Evolutionary conservation across 2,888 invertebrate species (phyloP).

Genomic region (Podotricha telesiphe): DNA sequence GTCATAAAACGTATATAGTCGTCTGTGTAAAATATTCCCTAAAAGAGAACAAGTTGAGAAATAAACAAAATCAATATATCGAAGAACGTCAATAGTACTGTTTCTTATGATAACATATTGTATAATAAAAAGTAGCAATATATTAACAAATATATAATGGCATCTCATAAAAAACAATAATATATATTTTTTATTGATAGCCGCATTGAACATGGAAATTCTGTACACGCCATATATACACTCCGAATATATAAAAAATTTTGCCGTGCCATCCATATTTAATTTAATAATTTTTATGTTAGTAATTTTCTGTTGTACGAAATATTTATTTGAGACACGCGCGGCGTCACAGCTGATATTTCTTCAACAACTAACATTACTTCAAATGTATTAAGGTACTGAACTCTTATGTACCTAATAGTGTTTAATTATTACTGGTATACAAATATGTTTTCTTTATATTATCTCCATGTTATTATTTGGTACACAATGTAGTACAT

Average conservation of each 20-base stretch:
- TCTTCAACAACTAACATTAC: background rate
- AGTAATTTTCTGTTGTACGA: background rate
- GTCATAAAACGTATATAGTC: background rate
- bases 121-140: background rate
- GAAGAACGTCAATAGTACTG: background rate
- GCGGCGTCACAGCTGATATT: background rate
- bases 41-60: conserved; percentile 1
- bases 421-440: background rate
- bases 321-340: background rate
- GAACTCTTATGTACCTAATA: background rate
- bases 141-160: background rate
- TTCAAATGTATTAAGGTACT: background rate
- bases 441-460: background rate
- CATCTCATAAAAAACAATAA: background rate
- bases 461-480: background rate
- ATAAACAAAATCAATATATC: background rate
- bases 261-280: background rate
- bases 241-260: background rate
- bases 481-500: background rate
- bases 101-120: background rate
- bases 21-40: conserved; percentile 3
- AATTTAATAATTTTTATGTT: background rate
- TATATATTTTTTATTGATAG: background rate
- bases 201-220: background rate
- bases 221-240: conserved; percentile 10